Evolutionary conservation across 2,113 vertebrate species (phyloP), one percentile per base, ranked within the genome.

Genomic region (Rana temporaria): DNA sequence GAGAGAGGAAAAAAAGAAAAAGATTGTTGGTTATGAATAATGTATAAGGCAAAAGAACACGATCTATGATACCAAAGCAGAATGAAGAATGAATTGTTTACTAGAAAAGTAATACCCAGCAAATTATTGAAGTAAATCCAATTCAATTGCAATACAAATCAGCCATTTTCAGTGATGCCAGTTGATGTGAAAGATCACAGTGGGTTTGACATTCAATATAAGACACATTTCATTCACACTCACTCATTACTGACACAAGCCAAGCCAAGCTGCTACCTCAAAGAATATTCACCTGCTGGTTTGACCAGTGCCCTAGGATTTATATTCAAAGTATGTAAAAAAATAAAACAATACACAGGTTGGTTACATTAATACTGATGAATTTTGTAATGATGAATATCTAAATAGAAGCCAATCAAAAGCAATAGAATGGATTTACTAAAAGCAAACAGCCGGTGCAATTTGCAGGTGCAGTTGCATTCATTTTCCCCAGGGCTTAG

Each of bases 71-170:
- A 75, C 57, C 16, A 75, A 75, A 26, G 38, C 57, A 17, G 53
- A 75, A 60, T 75, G 72, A 62, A 75, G 72, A 62, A 75, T 75
- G 72, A 75, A 75, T 75, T 75, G 72, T 75, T 75, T 75, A 75
- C 72, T 60, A 75, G 72, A 62, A 19, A 62, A 75, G 72, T 60
- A 75, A 62, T 75, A 42, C n/a, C 71, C 32, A 0, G 57, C 72
- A 20, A 48, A 75, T 75, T 57, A 75, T 62, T 62, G 72, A 75
- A 75, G 72, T 60, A 75, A 75, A 75, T 75, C 72, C 38, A 42
- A 75, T 34, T 34, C 72, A 62, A 62, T 60, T 42, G 56, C 72
- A 75, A 42, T 75, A 75, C 56, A 60, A 42, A 75, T 62, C 57
- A 60, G 19, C 14, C 30, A 19, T 20, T 42, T 22, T 74, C 53